These are phyloP conservation scores for Sebastes cheni DNA, from an alignment of 2,797 vertebrate species.

Conservation along the genomic window DNA sequence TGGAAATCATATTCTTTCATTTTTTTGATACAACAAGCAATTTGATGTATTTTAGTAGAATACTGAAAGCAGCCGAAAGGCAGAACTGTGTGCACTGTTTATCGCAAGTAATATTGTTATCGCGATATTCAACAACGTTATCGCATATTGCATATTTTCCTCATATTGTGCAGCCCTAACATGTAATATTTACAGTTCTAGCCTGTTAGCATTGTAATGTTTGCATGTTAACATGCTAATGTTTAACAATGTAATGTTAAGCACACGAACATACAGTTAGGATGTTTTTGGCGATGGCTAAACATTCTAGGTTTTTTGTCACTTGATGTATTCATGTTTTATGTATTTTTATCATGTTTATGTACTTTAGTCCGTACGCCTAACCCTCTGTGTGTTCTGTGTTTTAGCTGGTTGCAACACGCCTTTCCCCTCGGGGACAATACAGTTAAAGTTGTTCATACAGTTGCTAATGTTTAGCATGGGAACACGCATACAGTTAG, in stretches of 20 bases:
- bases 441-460: neutral
- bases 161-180: neutral
- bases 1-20: rapidly evolving
- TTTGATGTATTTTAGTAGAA: no score
- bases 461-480: neutral
- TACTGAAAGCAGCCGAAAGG: no score
- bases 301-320: neutral
- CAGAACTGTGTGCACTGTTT: no score
- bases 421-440: neutral
- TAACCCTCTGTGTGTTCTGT: no score
- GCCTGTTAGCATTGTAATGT: neutral
- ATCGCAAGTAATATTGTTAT: no score
- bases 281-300: neutral
- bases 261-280: neutral
- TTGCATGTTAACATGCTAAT: neutral
- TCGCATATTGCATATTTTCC: no score
- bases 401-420: no score
- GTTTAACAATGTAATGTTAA: neutral
- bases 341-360: no score
- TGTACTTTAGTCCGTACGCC: rapidly evolving
- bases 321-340: neutral
- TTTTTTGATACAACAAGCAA: no score
- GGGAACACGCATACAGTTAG: neutral
- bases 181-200: neutral
- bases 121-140: no score